Evolutionary conservation across 2,888 invertebrate species (phyloP).

Genomic region (Nezara viridula): DNA sequence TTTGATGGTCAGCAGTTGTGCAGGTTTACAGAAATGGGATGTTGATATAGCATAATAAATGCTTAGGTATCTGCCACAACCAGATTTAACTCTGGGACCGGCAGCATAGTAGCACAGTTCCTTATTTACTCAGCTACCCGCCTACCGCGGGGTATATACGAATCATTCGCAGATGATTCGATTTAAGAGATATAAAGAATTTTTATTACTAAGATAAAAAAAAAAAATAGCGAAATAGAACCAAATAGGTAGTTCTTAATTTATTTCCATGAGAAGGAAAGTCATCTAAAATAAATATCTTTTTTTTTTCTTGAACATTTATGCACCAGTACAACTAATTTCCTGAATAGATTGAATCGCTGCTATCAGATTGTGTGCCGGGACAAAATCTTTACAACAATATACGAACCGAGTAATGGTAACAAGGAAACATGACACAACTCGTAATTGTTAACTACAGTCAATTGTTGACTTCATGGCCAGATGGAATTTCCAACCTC

Average conservation of each 20-base stretch:
- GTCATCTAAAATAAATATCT: not conserved
- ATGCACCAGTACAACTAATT: not conserved
- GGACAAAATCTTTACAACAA: not conserved
- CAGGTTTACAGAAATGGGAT: no score
- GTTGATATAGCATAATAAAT: no score
- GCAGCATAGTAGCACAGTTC: no score
- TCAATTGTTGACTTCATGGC: constrained; percentile 33
- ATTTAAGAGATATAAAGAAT: no score
- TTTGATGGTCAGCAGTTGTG: no score
- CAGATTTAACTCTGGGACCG: no score
- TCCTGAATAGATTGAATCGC: constrained; percentile 1
- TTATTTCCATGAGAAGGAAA: not conserved
- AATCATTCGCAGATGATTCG: no score
- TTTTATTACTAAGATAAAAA: no score
- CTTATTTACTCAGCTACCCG: no score
- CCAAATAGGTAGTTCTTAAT: not conserved
- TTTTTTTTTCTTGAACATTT: not conserved
- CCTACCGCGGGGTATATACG: no score
- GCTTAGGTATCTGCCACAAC: no score
- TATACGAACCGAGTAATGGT: not conserved
- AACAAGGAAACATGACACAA: constrained; percentile 26
- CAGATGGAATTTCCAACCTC: constrained; percentile 30
- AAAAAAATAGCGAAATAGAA: no score
- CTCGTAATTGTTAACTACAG: constrained; percentile 1
- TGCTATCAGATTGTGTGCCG: not conserved